Evolutionary conservation across 2,797 vertebrate genomes (phyloP), one percentile per base, ranked within the genome.

Genomic region (Brachyrhaphis roseni): DNA sequence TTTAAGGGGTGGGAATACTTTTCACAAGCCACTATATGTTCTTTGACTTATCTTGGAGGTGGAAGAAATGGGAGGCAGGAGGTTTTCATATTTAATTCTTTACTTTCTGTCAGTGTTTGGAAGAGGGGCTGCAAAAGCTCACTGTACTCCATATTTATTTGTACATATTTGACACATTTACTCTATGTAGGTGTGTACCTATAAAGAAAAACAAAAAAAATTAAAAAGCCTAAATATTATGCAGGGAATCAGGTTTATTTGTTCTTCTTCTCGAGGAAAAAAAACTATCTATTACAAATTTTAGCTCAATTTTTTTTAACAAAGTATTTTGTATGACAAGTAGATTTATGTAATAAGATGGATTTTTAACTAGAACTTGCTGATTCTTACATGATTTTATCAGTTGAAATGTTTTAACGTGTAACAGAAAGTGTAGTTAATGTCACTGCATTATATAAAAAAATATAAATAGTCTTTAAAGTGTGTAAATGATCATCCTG

Each of bases 131-230:
- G 47, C 53, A 39, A 82, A 72, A 45, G 41, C 41, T 45, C 68
- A 8, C 34, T 78, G 72, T 64, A 79, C 26, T 82, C 31, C 86
- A 74, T 94, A 93, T 92, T 91, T 93, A 91, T 92, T 87, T 92
- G 90, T 92, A 90, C 28, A 89, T 86, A 72, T 34, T n/a, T 43
- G 10, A 36, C 36, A 74, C 23, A 64, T 20, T 71, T 59, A 66
- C 11, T 28, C 7, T 64, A 72, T 76, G 8, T 78, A 76, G 15
- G 2, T 62, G 45, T 78, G 2, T 13, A 64, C 64, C 53, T 49
- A n/a, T 28, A 64, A 78, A 72, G 55, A 74, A 34, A 84, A 80
- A 39, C 10, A 0, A 66, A 0, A 26, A 26, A 26, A 13, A 75
- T 12, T 62, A 43, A 41, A 31, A 26, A 74, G 13, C 8, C 77